Percentiles rank a stretch among this genome's conserved stretches.
phyloP scores from a whole-genome alignment of 2,113 vertebrate species.

The Cyprinus carpio region DNA sequence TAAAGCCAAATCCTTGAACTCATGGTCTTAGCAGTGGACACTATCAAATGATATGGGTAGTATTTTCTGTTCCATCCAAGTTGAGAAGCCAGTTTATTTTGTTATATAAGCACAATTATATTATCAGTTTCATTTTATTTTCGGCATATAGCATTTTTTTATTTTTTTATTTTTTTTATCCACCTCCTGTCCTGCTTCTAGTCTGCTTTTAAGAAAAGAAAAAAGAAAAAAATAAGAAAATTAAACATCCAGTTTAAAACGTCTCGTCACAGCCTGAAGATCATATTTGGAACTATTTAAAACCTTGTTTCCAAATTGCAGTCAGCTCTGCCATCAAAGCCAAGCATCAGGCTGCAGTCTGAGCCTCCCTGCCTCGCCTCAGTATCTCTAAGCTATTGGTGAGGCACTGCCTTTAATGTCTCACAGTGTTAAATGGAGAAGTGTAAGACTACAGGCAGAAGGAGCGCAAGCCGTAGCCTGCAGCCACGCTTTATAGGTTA shows the following conservation, averaged over 20 bases:
- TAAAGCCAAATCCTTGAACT: background rate
- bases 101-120: background rate
- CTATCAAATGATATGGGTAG: background rate
- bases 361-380: conserved; percentile 18
- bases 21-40: background rate
- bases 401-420: conserved; percentile 36
- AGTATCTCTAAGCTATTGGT: conserved; percentile 8
- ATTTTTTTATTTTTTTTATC: background rate
- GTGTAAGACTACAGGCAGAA: conserved; percentile 49
- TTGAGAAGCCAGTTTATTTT: background rate
- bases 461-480: conserved; percentile 69
- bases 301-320: background rate
- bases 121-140: background rate
- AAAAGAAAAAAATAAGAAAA: background rate
- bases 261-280: background rate
- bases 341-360: background rate
- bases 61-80: background rate
- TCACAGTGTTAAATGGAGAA: conserved; percentile 42
- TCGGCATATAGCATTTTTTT: background rate
- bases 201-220: background rate
- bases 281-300: background rate
- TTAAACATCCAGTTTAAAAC: background rate
- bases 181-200: background rate
- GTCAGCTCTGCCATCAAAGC: conserved; percentile 16
- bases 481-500: conserved; percentile 67